Percentiles rank a stretch among this genome's conserved stretches.
These are phyloP conservation scores for Micrastur ruficollis DNA, from an alignment of 2,797 vertebrate species.

Conservation along the genomic window DNA sequence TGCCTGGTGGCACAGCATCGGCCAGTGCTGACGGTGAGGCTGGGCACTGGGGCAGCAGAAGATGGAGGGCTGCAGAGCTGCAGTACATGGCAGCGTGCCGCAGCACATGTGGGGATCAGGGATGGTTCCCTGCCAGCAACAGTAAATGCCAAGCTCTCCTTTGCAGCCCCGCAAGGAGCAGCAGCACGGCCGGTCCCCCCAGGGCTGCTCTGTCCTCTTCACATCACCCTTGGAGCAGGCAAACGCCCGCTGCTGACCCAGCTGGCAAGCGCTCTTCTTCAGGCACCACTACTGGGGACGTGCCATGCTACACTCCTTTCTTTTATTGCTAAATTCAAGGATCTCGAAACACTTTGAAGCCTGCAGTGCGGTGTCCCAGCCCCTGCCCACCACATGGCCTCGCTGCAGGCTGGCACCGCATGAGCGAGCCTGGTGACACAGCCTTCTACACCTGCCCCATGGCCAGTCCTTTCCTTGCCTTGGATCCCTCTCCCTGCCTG, in stretches of 20 bases:
- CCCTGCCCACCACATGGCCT: background rate
- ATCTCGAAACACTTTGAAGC: background rate
- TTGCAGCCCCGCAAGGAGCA: background rate
- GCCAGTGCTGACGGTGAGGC: background rate
- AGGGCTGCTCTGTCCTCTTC: background rate
- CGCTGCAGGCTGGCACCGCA: background rate
- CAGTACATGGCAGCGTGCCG: background rate
- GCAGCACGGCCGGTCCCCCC: accelerated
- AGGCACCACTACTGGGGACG: background rate
- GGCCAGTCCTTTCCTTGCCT: background rate
- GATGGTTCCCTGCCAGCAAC: background rate
- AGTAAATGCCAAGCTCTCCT: background rate
- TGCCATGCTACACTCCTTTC: accelerated
- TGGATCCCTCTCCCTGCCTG: background rate
- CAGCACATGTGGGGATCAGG: accelerated
- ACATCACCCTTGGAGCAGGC: background rate
- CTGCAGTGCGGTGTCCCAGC: accelerated
- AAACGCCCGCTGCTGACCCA: background rate
- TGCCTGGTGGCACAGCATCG: background rate
- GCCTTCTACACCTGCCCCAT: background rate
- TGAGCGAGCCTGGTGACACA: background rate
- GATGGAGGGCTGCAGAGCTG: background rate
- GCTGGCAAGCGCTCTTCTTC: background rate
- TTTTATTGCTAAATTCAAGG: background rate
- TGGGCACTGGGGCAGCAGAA: background rate